A percentile compares a stretch with the other conserved stretches of the same genome.
phyloP scores from a whole-genome alignment of 2,888 invertebrate genomes.

The Tethea ocularis region DNA sequence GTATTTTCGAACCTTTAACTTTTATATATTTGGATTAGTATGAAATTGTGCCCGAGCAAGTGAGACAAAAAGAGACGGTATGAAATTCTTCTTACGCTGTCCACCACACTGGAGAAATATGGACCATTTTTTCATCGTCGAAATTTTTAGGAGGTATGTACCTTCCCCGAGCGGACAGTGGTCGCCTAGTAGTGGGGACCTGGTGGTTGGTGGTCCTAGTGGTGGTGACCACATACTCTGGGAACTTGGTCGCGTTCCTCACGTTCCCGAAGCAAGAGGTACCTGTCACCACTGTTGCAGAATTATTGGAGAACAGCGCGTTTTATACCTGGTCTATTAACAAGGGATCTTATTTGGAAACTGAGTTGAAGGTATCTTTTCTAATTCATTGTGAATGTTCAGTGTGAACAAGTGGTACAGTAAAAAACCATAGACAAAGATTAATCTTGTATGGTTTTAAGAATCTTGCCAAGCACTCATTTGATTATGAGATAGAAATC shows the following conservation, averaged over 20 bases:
- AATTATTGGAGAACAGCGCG: conserved; percentile 83
- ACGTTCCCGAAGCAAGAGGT: conserved; percentile 94
- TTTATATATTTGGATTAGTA: too few species aligned
- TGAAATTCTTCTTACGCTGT: too few species aligned
- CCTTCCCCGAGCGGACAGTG: conserved; percentile 93
- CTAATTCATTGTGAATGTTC: too few species aligned
- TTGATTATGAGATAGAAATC: too few species aligned
- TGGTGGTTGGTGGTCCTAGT: conserved; percentile 97
- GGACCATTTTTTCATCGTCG: background rate
- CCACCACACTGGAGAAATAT: background rate
- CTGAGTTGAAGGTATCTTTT: conserved; percentile 74
- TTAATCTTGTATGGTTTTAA: too few species aligned
- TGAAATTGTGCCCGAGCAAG: too few species aligned
- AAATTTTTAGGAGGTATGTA: conserved; percentile 90
- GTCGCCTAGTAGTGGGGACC: conserved; percentile 91
- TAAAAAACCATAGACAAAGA: too few species aligned
- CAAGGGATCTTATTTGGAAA: conserved; percentile 89
- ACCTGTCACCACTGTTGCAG: conserved; percentile 87
- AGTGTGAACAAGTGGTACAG: too few species aligned
- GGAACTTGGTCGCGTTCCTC: conserved; percentile 95
- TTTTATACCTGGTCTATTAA: conserved; percentile 90
- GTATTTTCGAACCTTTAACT: too few species aligned
- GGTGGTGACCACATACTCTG: conserved; percentile 95
- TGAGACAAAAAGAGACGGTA: too few species aligned
- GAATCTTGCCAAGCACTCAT: too few species aligned